These are phyloP conservation scores for Cryptotis parvus DNA, from an alignment of 2,113 vertebrate genomes.

Conservation along the genomic window DNA sequence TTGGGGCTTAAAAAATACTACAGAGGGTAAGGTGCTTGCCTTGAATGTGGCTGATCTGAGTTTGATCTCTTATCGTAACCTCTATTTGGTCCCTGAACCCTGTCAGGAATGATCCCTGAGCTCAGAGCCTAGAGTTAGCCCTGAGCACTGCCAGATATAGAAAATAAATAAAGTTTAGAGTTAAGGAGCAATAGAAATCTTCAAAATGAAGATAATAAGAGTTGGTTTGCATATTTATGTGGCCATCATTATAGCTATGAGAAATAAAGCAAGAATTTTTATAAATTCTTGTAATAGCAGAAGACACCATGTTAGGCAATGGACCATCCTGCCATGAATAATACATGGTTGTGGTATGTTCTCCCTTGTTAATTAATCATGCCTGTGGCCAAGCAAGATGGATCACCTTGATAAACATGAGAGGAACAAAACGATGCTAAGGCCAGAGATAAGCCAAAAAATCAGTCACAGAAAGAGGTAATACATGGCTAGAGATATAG, in stretches of 20 bases:
- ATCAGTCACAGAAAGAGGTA: neutral
- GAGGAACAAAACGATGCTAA: neutral
- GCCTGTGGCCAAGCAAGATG: neutral
- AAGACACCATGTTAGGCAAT: neutral
- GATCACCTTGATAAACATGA: neutral
- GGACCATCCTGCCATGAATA: neutral
- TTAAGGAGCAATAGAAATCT: conserved; percentile 23
- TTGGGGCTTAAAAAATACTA: too few relatives aligned
- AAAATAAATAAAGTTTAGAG: neutral
- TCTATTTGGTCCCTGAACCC: too few relatives aligned
- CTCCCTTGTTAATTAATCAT: neutral
- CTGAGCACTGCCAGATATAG: too few relatives aligned
- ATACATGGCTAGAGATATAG: neutral
- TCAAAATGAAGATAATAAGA: conserved; percentile 8
- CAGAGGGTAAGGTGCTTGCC: too few relatives aligned
- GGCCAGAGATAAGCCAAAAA: neutral
- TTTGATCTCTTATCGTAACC: too few relatives aligned
- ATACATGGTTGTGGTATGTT: neutral
- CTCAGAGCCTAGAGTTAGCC: too few relatives aligned
- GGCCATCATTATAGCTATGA: neutral
- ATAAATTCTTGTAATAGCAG: neutral
- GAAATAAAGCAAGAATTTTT: neutral
- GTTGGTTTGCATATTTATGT: neutral
- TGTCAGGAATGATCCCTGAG: too few relatives aligned
- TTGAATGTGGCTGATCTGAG: too few relatives aligned